phyloP scores from a whole-genome alignment of 2,888 invertebrate genomes.

The Syritta pipiens region DNA sequence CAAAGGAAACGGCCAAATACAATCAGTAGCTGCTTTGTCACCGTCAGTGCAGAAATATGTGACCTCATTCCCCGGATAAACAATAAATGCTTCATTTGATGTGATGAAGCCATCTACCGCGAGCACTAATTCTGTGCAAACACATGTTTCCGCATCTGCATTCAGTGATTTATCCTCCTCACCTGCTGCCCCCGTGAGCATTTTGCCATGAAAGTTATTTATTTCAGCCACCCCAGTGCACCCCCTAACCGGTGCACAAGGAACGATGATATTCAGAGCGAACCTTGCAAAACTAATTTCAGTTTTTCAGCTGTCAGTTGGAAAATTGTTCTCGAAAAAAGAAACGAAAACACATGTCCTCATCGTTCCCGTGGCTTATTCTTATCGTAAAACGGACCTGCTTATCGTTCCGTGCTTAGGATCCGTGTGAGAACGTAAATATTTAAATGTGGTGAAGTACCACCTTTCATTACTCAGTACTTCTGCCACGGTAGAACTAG shows the following conservation, averaged over 20 bases:
- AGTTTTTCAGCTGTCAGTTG: constrained; percentile 20
- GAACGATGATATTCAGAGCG: constrained; percentile 12
- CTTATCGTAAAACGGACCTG: background rate
- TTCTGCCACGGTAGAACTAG: background rate
- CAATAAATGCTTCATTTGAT: no score
- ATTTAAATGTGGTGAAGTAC: background rate
- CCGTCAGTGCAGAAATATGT: no score
- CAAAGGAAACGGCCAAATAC: no score
- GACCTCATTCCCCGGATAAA: no score
- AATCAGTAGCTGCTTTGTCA: no score
- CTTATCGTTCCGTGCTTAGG: no score
- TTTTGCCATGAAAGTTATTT: background rate
- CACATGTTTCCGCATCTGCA: constrained; percentile 8
- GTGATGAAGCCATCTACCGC: background rate
- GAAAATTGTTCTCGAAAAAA: background rate
- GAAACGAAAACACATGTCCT: background rate
- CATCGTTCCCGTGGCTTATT: no score
- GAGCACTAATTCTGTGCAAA: background rate
- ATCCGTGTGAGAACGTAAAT: no score
- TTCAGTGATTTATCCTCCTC: constrained; percentile 5
- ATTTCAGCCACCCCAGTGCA: background rate
- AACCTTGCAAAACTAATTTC: constrained; percentile 17
- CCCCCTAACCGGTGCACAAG: background rate
- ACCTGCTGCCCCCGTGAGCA: constrained; percentile 2
- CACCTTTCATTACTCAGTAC: background rate